phyloP scores from a whole-genome alignment of 1,140 invertebrate species.

The Neodiprion pinetum region DNA sequence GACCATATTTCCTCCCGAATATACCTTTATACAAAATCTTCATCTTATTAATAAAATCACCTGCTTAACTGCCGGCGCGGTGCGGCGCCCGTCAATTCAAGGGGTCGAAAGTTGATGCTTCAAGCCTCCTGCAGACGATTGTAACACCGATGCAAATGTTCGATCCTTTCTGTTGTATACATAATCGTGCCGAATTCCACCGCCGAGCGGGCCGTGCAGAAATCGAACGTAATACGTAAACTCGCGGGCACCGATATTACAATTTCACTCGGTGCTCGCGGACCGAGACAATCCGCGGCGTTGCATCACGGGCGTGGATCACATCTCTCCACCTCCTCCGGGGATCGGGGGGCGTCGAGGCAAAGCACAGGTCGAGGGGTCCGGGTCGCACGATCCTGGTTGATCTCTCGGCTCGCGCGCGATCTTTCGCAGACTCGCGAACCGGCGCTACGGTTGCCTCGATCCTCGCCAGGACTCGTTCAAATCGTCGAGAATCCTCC shows the following conservation, averaged over 20 bases:
- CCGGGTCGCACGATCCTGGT: slow-evolving; percentile 62
- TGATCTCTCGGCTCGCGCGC: slow-evolving; percentile 45
- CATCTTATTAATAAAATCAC: too few relatives aligned
- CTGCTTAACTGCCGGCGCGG: too few relatives aligned
- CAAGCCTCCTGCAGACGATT: too few relatives aligned
- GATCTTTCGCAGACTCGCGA: neutral
- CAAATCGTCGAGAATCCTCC: neutral
- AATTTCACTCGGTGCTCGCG: neutral
- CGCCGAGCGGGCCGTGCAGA: too few relatives aligned
- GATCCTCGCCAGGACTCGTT: neutral
- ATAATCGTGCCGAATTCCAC: too few relatives aligned
- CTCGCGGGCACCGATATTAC: neutral
- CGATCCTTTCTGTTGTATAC: too few relatives aligned
- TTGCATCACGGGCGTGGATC: slow-evolving; percentile 6
- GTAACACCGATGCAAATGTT: too few relatives aligned
- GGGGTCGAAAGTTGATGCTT: too few relatives aligned
- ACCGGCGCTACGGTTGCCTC: slow-evolving; percentile 1
- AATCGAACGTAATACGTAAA: neutral
- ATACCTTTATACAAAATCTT: too few relatives aligned
- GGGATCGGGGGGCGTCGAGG: neutral
- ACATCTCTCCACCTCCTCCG: neutral
- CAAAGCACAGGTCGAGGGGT: slow-evolving; percentile 43
- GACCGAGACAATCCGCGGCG: neutral
- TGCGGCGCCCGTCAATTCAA: too few relatives aligned
- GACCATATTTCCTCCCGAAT: neutral